Percentiles rank a stretch among this genome's conserved stretches.
Conservation (phyloP, 2,888 invertebrate genomes). For the Frankliniella fusca region DNA sequence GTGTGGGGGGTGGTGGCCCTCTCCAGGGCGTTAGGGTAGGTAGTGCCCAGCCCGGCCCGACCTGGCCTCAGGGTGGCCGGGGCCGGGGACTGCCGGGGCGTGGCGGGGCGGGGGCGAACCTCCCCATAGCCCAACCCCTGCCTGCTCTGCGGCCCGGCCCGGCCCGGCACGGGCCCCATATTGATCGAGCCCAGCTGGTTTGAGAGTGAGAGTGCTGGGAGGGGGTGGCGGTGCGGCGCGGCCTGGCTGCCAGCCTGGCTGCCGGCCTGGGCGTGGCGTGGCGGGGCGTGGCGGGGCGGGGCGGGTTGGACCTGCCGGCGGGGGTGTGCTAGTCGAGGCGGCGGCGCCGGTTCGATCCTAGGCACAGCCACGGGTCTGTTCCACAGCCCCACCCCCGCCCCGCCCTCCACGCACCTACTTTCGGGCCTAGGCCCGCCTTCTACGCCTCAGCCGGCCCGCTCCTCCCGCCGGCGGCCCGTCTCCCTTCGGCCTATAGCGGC, state of each 20-base stretch:
- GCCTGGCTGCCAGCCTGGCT: not conserved
- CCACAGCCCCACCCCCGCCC: not conserved
- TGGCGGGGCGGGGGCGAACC: not conserved
- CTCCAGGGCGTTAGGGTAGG: slow-evolving; percentile 7
- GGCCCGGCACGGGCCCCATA: not conserved
- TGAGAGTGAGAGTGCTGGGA: slow-evolving; percentile 8
- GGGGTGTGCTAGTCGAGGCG: not conserved
- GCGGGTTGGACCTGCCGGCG: not conserved
- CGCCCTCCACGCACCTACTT: not conserved
- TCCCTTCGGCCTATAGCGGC: not conserved
- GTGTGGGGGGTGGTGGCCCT: too few relatives aligned
- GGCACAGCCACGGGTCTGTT: not conserved
- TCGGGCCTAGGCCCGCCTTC: not conserved
- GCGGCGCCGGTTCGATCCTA: not conserved
- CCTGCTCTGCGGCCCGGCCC: not conserved
- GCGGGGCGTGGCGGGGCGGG: not conserved
- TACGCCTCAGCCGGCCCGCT: not conserved
- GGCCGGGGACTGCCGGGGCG: not conserved
- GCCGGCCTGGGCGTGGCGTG: not conserved
- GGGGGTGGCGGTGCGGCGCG: not conserved
- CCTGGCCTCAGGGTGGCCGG: not conserved
- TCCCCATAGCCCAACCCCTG: not conserved
- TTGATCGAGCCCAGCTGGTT: slow-evolving; percentile 19
- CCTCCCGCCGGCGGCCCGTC: not conserved
- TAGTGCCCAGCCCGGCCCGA: not conserved